Percentiles rank a stretch among this genome's conserved stretches.
Conservation (phyloP, 1,140 invertebrate species). For the Trigoniulus corallinus region DNA sequence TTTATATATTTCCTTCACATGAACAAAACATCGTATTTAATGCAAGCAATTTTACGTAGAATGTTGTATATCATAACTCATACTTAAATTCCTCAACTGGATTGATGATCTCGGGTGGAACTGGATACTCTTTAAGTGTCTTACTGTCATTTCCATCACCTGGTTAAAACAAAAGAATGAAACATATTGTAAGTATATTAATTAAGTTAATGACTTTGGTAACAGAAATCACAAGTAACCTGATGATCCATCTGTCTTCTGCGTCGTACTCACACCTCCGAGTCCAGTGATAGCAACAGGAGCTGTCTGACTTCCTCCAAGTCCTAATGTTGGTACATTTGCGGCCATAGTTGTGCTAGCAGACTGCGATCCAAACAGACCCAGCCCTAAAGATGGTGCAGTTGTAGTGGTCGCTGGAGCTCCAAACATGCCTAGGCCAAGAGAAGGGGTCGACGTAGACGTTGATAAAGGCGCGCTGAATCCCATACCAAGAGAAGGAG, state of each 20-base stretch:
- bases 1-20: conserved; percentile 59
- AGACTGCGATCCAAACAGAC: conserved; percentile 6
- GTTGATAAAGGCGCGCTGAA: too few relatives aligned
- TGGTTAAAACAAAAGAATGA: too few relatives aligned
- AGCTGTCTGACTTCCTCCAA: conserved; percentile 21
- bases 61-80: conserved; percentile 15
- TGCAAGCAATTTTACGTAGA: neutral
- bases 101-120: conserved; percentile 51
- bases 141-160: conserved; percentile 38
- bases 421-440: conserved; percentile 4
- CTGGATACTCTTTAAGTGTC: conserved; percentile 44
- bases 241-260: too few relatives aligned
- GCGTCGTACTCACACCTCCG: too few relatives aligned
- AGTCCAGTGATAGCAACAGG: conserved; percentile 11
- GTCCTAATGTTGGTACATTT: conserved; percentile 16
- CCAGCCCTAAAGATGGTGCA: conserved; percentile 10
- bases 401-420: conserved; percentile 10
- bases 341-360: conserved; percentile 18
- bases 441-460: neutral
- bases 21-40: conserved; percentile 25
- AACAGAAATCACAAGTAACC: too few relatives aligned
- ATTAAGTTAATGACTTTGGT: too few relatives aligned
- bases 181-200: too few relatives aligned
- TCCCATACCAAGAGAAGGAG: too few relatives aligned
- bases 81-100: conserved; percentile 41